Conservation (phyloP, 2,888 invertebrate species). For the Agriotes lineatus region DNA sequence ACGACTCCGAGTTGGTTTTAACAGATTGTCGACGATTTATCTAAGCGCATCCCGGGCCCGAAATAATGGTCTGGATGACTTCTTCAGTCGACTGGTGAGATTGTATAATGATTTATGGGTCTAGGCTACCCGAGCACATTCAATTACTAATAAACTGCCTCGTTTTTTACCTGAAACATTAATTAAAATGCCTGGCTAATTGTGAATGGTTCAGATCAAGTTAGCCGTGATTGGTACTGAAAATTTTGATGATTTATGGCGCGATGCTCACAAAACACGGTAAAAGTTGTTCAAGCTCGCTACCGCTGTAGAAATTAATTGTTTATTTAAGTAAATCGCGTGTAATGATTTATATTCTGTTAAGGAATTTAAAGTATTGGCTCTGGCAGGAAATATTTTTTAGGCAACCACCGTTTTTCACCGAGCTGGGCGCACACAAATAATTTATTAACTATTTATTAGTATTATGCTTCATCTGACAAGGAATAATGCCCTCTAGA, state of each 20-base stretch:
- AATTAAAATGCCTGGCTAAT: constrained; percentile 52
- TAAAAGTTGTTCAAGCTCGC: constrained; percentile 32
- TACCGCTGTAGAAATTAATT: constrained; percentile 35
- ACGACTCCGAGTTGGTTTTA: neutral
- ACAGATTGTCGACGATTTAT: constrained; percentile 12
- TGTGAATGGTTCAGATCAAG: constrained; percentile 43
- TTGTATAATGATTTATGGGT: constrained; percentile 49
- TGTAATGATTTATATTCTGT: constrained; percentile 34
- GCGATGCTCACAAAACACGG: constrained; percentile 22
- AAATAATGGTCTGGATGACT: constrained; percentile 32
- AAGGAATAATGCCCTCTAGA: constrained; percentile 8
- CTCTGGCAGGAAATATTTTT: constrained; percentile 29
- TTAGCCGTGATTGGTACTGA: constrained; percentile 31
- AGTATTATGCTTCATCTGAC: constrained; percentile 19
- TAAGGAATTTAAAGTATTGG: constrained; percentile 32
- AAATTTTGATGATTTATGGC: constrained; percentile 33
- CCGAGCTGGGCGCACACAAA: constrained; percentile 12
- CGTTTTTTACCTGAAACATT: constrained; percentile 50
- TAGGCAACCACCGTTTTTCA: constrained; percentile 2
- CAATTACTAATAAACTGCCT: constrained; percentile 46
- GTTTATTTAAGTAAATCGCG: constrained; percentile 34
- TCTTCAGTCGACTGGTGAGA: constrained; percentile 33
- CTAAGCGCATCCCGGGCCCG: neutral
- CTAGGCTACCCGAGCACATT: constrained; percentile 45
- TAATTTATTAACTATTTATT: constrained; percentile 33